Base-by-base conservation (phyloP, 2,797 vertebrate species). In the Psittacula derbiana region DNA sequence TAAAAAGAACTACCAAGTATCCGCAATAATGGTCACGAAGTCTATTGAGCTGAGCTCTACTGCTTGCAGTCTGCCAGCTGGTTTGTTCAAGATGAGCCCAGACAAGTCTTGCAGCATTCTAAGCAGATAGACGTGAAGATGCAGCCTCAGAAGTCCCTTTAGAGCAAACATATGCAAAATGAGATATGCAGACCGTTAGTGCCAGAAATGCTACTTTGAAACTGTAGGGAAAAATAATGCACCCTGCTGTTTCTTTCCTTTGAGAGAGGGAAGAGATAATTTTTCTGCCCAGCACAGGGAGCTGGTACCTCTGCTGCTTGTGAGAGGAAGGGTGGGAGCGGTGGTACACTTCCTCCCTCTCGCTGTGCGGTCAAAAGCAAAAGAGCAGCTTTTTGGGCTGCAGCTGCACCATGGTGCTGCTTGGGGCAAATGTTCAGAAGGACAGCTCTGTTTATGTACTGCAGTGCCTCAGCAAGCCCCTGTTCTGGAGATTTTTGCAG, bases 311-410 rank as follows among this genome's bases (percentile, higher is more conserved):
- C 47, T 57, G 61, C 69, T 74, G 28, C 47, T 55, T 19, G 20
- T 19, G 53, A 49, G 58, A 92, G 88, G 80, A 88, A 90, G 44
- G n/a, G 16, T 75, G 66, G 66, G 60, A 73, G 84, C 3, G 21
- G 43, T 70, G 78, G 46, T 58, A 61, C 4, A 2, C 24, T 95
- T 94, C 88, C 74, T 85, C 72, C 64, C 47, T 61, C 38, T 7
- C 0, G 0, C 61, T 41, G 4, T 57, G 80, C 0, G 0, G 62
- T 78, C 70, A 38, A 40, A 64, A 44, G 49, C 67, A 17, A 78
- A 74, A 70, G 57, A 91, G 76, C 5, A 2, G 43, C 50, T 0
- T 24, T 57, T 33, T 0, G 31, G 33, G 50, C 64, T 80, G 85
- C 5, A 14, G 87, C 85, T 88, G 80, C 57, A 41, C 55, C 19